These are phyloP conservation scores for Hyles vespertilio DNA, from an alignment of 1,140 invertebrate genomes.

Conservation along the genomic window DNA sequence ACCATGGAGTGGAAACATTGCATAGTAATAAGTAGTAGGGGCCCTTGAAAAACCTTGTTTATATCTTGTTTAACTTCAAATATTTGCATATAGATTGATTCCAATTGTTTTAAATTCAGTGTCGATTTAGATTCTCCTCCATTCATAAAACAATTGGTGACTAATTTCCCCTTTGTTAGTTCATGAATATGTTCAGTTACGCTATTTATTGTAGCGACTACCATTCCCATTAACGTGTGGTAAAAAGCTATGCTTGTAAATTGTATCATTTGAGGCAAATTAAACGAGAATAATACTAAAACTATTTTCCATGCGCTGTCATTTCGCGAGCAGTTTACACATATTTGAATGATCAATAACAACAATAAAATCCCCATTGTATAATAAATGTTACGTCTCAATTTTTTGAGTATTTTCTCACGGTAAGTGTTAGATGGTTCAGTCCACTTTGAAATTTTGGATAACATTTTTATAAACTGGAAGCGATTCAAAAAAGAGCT, in stretches of 20 bases:
- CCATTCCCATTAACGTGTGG: slow-evolving; percentile 37
- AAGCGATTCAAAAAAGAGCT: slow-evolving; percentile 37
- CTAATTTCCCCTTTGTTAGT: slow-evolving; percentile 20
- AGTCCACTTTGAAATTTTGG: slow-evolving; percentile 28
- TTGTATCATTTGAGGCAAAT: slow-evolving; percentile 49
- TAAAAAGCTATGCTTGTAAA: slow-evolving; percentile 36
- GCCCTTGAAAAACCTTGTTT: slow-evolving; percentile 43
- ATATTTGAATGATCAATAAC: slow-evolving; percentile 26
- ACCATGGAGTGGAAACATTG: slow-evolving; percentile 56
- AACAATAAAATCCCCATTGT: slow-evolving; percentile 19
- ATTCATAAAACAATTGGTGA: slow-evolving; percentile 16
- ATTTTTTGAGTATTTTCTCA: slow-evolving; percentile 23
- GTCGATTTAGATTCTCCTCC: slow-evolving; percentile 22
- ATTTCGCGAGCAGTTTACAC: slow-evolving; percentile 37
- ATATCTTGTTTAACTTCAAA: slow-evolving; percentile 48
- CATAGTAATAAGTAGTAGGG: slow-evolving; percentile 39
- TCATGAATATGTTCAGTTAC: slow-evolving; percentile 33
- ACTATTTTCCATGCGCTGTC: slow-evolving; percentile 42
- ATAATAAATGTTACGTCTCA: slow-evolving; percentile 30
- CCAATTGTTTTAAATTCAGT: slow-evolving; percentile 37
- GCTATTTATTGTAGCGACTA: slow-evolving; percentile 32
- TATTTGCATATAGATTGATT: slow-evolving; percentile 39
- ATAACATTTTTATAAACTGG: slow-evolving; percentile 45
- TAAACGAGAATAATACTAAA: slow-evolving; percentile 43
- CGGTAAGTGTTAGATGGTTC: slow-evolving; percentile 22